Base-by-base conservation (phyloP, 2,797 vertebrate genomes). In the Leptatherina wallacei region DNA sequence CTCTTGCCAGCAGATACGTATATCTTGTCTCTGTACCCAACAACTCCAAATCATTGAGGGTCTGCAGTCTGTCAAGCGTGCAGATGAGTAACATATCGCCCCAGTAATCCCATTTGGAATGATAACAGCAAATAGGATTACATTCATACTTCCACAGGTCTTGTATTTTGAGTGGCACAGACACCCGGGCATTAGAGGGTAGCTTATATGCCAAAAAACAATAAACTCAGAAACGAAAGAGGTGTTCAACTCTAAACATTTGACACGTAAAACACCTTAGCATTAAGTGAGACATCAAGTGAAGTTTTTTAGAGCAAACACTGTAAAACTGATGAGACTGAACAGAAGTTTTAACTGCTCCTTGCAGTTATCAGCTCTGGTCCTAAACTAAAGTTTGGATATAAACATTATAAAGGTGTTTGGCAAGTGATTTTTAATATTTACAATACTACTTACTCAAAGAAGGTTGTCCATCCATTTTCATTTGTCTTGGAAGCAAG, bases 381-480 rank as follows among this genome's bases (percentile, higher is more conserved):
- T 42, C 22, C 35, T 44, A 79, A 61, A 22, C 44, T 74, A 38
- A 72, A 58, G 40, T 54, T 69, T 38, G 42, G 22, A 32, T 58
- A 44, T 61, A 32, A 60, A 1, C 20, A 65, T 81, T 77, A 49
- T 9, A 64, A 73, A 60, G 10, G 24, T 32, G 14, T 70, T 67
- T 20, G 18, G 6, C 16, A 20, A 20, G 6, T 44, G 18, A 42
- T 47, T 49, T 44, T 3, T 2, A 57, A 74, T 64, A 18, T 65
- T 61, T 76, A 67, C 24, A 11, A 59, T 33, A 70, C 61, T 89
- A 98, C 97, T 99, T 88, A 99, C 98, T 99, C 98, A 36, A 97
- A 99, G 93, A 99, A 99, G 0, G 96, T 98, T 0, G 97, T 99
- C 98, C 98, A 99, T 70, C 97, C 97, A 2, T 99, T 97, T 88